These are phyloP conservation scores for Buphagus erythrorhynchus DNA, from an alignment of 2,797 vertebrate species.

Conservation along the genomic window DNA sequence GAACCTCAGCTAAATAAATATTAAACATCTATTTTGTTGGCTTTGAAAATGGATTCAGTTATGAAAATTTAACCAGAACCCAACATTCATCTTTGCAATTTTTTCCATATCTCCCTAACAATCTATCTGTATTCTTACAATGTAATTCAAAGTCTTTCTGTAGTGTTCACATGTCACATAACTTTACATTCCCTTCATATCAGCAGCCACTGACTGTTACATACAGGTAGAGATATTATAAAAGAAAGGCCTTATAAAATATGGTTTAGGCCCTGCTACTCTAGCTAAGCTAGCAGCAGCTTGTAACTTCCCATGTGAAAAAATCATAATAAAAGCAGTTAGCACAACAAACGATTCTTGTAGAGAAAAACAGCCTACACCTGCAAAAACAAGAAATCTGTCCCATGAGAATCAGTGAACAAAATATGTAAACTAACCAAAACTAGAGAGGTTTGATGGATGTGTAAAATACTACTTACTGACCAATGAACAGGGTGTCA, in stretches of 20 bases:
- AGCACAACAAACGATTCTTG: neutral
- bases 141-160: neutral
- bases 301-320: neutral
- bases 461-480: neutral
- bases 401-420: neutral
- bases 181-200: neutral
- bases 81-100: neutral
- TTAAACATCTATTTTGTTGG: neutral
- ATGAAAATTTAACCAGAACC: neutral
- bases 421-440: neutral
- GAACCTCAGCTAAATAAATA: slow-evolving; percentile 5
- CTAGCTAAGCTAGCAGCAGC: neutral
- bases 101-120: neutral
- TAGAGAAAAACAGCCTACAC: neutral
- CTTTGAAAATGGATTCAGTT: neutral
- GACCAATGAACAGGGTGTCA: neutral
- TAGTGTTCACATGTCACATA: neutral
- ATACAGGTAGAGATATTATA: neutral
- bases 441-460: neutral
- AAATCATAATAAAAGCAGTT: neutral
- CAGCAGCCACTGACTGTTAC: neutral
- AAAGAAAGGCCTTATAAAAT: neutral
- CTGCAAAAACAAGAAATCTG: neutral
- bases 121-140: neutral
- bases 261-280: neutral